A percentile compares a stretch with the other conserved stretches of the same genome.
phyloP scores from a whole-genome alignment of 2,113 vertebrate genomes.

The Mus spicilegus region DNA sequence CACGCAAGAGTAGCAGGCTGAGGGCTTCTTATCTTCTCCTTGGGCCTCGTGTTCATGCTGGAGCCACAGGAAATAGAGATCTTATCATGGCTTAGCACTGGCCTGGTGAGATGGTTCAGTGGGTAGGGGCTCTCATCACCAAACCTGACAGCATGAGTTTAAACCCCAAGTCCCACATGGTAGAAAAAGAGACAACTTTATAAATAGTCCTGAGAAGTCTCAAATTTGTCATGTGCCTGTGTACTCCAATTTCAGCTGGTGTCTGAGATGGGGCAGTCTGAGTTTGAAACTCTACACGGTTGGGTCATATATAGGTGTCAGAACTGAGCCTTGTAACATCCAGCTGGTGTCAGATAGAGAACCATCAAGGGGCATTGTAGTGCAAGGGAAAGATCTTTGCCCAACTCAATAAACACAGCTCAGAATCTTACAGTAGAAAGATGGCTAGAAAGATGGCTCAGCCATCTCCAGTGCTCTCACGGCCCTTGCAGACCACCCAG shows the following conservation, averaged over 20 bases:
- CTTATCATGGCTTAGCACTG: background rate
- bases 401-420: background rate
- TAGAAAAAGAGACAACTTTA: background rate
- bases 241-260: background rate
- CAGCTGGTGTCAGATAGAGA: background rate
- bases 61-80: background rate
- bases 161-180: background rate
- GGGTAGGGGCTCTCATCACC: background rate
- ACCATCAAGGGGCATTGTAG: background rate
- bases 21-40: conserved; percentile 13
- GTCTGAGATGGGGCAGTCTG: background rate
- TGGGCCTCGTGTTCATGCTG: background rate
- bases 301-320: background rate
- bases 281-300: background rate
- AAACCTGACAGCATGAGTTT: background rate
- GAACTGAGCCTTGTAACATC: background rate
- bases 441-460: background rate
- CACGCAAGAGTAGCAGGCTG: conserved; percentile 5
- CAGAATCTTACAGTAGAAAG: background rate
- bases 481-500: background rate
- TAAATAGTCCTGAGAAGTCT: background rate
- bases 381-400: background rate
- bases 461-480: background rate
- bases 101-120: background rate
- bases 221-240: background rate